Evolutionary conservation across 2,888 invertebrate species (phyloP).

Genomic region (Chelonus formosanus): DNA sequence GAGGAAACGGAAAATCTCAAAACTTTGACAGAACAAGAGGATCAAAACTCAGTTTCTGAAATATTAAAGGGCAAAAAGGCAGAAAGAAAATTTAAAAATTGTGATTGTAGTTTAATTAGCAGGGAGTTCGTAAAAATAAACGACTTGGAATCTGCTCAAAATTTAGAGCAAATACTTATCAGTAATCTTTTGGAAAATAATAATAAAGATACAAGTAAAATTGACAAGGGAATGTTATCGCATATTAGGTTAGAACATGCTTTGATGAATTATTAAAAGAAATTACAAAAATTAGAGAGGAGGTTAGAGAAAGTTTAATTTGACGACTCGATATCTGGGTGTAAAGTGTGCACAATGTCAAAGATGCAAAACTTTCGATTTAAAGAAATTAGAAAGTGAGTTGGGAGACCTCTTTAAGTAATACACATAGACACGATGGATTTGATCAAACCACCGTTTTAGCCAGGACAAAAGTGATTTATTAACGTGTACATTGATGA

Average conservation of each 20-base stretch:
- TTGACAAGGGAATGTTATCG: constrained; percentile 30
- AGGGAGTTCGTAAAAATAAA: constrained; percentile 12
- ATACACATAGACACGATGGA: constrained; percentile 36
- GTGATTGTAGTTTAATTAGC: constrained; percentile 13
- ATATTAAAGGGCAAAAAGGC: constrained; percentile 8
- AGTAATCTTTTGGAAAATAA: constrained; percentile 8
- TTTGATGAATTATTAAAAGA: constrained; percentile 27
- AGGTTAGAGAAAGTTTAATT: constrained; percentile 32
- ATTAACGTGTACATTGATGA: constrained; percentile 41
- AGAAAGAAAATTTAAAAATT: constrained; percentile 13
- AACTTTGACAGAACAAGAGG: no score
- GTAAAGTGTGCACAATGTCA: constrained; percentile 27
- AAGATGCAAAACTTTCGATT: constrained; percentile 34
- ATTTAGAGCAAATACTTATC: constrained; percentile 10
- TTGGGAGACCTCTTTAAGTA: constrained; percentile 29
- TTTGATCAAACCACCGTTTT: constrained; percentile 27
- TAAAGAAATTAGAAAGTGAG: constrained; percentile 29
- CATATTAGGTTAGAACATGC: constrained; percentile 34
- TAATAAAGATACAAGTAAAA: not conserved
- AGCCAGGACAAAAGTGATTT: constrained; percentile 28
- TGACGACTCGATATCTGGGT: constrained; percentile 32
- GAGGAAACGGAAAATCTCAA: constrained; percentile 20
- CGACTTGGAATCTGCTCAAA: constrained; percentile 13
- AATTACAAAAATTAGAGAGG: constrained; percentile 23
- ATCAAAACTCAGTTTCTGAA: not conserved